Evolutionary conservation across 2,113 vertebrate genomes (phyloP), one percentile per base, ranked within the genome.

Genomic region (Condylura cristata): DNA sequence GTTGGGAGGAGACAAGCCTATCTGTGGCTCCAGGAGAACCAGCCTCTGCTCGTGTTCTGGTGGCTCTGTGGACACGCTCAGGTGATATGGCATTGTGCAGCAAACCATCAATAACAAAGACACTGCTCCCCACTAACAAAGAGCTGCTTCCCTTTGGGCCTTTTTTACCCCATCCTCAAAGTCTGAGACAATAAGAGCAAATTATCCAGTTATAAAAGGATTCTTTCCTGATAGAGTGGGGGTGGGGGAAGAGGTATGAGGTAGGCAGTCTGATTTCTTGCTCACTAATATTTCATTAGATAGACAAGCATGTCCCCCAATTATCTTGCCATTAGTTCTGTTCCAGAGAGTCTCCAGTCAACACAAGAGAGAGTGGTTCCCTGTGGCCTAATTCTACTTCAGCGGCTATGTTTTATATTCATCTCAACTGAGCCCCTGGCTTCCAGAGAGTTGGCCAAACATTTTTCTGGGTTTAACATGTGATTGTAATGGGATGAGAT

Each of bases 81-180:
- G 1, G 11, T 32, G 16, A 78, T 8, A 16, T 0, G 13, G 16
- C 1, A 7, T 20, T 0, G 0, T 6, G 2, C 20, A 34, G 32
- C 0, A 26, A 26, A 46, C 2, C 20, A n/a, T 20, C 7, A 39
- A 20, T 2, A 5, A 5, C 51, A 71, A 46, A 46, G n/a, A 39
- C 4, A 17, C 16, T 14, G 51, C 37, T 13, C 7, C 0, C 20
- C 5, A 7, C 0, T 22, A 70, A 79, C 16, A 12, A 65, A 87
- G 28, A 76, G 37, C 44, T 74, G 41, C 72, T 71, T 63, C 22
- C 66, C 53, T 74, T 56, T 7, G 3, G 8, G 13, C 44, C 22
- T 65, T 74, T 58, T 63, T 80, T 12, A 63, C 18, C 18, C 22
- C 2, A 13, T 51, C 68, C 75, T 86, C 30, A n/a, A 63, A 61